Conservation (phyloP, 2,888 invertebrate genomes). For the Sepiola atlantica region DNA sequence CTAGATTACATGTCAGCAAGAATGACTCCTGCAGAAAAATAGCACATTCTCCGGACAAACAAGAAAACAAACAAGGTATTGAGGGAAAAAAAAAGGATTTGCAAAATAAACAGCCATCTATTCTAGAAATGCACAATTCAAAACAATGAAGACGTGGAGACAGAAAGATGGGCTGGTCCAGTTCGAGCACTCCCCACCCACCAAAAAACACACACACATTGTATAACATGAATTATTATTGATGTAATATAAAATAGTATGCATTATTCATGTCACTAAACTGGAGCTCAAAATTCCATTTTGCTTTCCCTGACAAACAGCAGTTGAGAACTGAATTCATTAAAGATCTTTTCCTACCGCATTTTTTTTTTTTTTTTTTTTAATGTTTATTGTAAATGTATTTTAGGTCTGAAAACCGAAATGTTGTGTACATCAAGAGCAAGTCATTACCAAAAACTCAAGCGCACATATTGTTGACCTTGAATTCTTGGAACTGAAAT, state of each 20-base stretch:
- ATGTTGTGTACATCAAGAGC: too few relatives aligned
- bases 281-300: neutral
- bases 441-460: too few relatives aligned
- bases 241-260: neutral
- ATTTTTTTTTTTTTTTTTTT: too few relatives aligned
- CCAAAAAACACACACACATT: neutral
- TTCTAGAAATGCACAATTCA: neutral
- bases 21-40: neutral
- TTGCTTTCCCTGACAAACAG: neutral
- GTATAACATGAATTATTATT: neutral
- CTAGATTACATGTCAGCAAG: neutral
- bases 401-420: too few relatives aligned
- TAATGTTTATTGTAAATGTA: too few relatives aligned
- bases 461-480: too few relatives aligned
- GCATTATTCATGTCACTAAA: constrained; percentile 35
- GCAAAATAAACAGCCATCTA: constrained; percentile 32
- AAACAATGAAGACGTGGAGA: neutral
- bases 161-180: neutral
- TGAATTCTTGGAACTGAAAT: too few relatives aligned
- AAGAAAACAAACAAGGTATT: neutral
- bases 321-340: neutral
- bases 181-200: neutral
- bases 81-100: neutral
- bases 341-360: neutral
- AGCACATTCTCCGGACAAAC: neutral